Evolutionary conservation across 2,113 vertebrate genomes (phyloP).

Genomic region (Macheiramphus alcinus): DNA sequence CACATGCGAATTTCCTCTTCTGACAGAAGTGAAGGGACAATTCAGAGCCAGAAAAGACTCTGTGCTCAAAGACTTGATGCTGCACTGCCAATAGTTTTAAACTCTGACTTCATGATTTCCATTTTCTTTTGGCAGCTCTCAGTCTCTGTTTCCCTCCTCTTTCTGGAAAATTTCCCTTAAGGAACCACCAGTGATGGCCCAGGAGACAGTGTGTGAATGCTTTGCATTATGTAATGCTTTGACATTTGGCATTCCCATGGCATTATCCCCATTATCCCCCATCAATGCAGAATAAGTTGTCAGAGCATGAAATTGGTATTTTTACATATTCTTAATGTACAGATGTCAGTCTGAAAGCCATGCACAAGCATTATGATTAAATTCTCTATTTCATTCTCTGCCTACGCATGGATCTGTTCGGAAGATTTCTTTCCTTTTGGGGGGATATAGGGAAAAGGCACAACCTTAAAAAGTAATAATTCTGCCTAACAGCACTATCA

Average conservation of each 20-base stretch:
- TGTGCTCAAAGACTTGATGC: neutral
- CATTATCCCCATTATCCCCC: conserved; percentile 59
- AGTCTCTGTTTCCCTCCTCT: neutral
- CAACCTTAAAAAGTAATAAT: conserved; percentile 39
- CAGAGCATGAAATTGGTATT: conserved; percentile 82
- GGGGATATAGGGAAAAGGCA: neutral
- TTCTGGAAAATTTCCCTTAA: conserved; percentile 51
- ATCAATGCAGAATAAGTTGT: conserved; percentile 76
- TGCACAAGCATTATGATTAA: conserved; percentile 60
- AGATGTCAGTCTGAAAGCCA: conserved; percentile 74
- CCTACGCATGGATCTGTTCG: conserved; percentile 32
- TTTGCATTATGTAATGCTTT: conserved; percentile 68
- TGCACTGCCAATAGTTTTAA: neutral
- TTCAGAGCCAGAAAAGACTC: neutral
- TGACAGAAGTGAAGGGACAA: neutral
- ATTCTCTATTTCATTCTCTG: conserved; percentile 62
- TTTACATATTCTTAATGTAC: conserved; percentile 79
- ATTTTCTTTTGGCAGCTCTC: conserved; percentile 4
- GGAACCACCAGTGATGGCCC: conserved; percentile 37
- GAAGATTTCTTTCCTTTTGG: conserved; percentile 44
- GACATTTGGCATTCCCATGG: conserved; percentile 74
- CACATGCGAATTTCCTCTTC: neutral
- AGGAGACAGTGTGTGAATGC: conserved; percentile 45
- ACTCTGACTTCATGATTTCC: neutral
- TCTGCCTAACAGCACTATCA: conserved; percentile 15